Conservation (phyloP, 2,113 vertebrate species). For the Apodemus speciosus region DNA sequence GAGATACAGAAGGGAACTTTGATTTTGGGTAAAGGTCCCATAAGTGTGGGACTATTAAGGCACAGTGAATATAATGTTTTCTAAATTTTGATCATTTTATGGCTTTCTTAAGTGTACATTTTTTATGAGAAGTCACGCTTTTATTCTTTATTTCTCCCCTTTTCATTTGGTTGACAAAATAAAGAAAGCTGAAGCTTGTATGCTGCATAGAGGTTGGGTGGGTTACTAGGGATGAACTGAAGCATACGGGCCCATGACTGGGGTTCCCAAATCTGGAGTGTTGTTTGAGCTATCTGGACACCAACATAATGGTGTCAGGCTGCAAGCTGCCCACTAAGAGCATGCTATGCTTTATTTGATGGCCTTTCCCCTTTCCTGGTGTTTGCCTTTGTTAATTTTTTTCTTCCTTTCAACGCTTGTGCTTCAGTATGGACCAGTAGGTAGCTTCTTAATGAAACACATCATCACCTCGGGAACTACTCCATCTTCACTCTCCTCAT, state of each 20-base stretch:
- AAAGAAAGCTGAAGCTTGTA: constrained; percentile 14
- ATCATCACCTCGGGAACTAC: background rate
- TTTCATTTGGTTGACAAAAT: background rate
- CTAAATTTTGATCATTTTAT: background rate
- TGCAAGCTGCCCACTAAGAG: too few relatives aligned
- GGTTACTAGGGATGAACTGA: background rate
- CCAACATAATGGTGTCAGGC: background rate
- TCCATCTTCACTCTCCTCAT: background rate
- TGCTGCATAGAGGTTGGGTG: background rate
- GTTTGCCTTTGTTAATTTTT: background rate
- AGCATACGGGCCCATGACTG: accelerated
- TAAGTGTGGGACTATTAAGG: background rate
- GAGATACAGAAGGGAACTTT: background rate
- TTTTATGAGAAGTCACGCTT: background rate
- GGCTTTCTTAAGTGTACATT: background rate
- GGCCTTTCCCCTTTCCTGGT: background rate
- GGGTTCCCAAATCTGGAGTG: background rate
- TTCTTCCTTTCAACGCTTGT: background rate
- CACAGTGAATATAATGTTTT: background rate
- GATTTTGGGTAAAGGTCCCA: background rate
- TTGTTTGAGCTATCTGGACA: background rate
- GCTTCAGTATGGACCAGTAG: background rate
- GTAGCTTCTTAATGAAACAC: constrained; percentile 3
- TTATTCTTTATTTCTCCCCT: background rate
- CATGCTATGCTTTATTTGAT: accelerated